Evolutionary conservation across 2,888 invertebrate genomes (phyloP), one percentile per base, ranked within the genome.

Genomic region (Amiota minor): DNA sequence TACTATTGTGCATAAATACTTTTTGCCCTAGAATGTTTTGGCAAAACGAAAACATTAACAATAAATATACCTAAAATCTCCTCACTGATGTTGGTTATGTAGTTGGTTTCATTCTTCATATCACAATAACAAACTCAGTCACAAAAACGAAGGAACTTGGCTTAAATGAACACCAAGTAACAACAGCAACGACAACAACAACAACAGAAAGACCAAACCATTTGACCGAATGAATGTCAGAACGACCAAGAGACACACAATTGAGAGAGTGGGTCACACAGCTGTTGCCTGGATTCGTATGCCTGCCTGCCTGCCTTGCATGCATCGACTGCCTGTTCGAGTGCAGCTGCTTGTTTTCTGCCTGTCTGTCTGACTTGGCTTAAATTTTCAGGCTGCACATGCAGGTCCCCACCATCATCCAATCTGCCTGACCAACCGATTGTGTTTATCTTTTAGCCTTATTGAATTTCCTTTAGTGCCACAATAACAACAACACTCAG

Each of bases 181-280:
- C 53, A 53, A 53, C 53, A 14, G n/a, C 53, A 53, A n/a, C 53
- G 3, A 23, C 35, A 83, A 80, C 35, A 83, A 80, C 79, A 80
- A 35, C 35, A 35, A 35, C 35, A 35, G 35, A 35, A 35, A 35
- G 35, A 35, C 35, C 35, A 35, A 6, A 35, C 35, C 6, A 35
- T 35, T 35, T 35, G 6, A 35, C 35, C 6, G 35, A 35, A 35
- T 35, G 35, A 35, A 35, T 8, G 35, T 35, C 35, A 35, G 35
- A 35, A 35, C 6, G 35, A 35, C 35, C 35, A 35, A 35, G 35
- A 35, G 2, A 35, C 35, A 35, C 78, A 84, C 79, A 80, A 81
- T 84, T 84, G 83, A 81, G 84, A 35, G 35, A 83, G 83, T 83
- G 84, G 83, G 84, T 83, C 82, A 83, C 81, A 81, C 84, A 83